Conservation (phyloP, 92 coral and sea anemone genomes). For the Actinernus sp. region DNA sequence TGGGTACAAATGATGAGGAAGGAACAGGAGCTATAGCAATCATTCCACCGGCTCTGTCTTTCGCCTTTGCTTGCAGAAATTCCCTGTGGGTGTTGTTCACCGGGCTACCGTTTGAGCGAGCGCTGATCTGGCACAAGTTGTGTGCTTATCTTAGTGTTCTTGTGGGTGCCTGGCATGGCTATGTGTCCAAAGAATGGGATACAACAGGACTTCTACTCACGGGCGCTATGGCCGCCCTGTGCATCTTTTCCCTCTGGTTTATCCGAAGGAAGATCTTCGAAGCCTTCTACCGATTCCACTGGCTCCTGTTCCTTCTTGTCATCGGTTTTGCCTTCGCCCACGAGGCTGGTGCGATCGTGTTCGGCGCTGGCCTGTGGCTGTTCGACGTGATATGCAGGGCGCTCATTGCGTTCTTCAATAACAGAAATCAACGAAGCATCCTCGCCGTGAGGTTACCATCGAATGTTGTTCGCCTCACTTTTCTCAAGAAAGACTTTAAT, state of each 20-base stretch:
- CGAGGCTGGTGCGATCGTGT: conserved; percentile 59
- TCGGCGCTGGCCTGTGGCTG: conserved; percentile 65
- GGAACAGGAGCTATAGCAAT: conserved; percentile 59
- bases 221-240: conserved; percentile 47
- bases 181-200: conserved; percentile 53
- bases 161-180: conserved; percentile 80
- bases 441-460: conserved; percentile 78
- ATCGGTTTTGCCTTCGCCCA: conserved; percentile 60
- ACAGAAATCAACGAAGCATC: conserved; percentile 33
- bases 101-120: conserved; percentile 80
- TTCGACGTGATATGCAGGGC: conserved; percentile 64
- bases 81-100: conserved; percentile 76
- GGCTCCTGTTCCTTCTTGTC: conserved; percentile 63
- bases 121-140: conserved; percentile 75
- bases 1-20: conserved; percentile 39
- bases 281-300: conserved; percentile 64
- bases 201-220: conserved; percentile 52
- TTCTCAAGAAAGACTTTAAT: conserved; percentile 65
- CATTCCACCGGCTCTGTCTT: conserved; percentile 65
- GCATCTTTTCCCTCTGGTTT: conserved; percentile 62
- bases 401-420: conserved; percentile 45
- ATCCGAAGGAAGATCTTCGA: conserved; percentile 72
- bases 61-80: conserved; percentile 79
- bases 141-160: conserved; percentile 70
- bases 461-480: conserved; percentile 73